Conservation (phyloP, 2,888 invertebrate genomes). For the Nomada fucata region DNA sequence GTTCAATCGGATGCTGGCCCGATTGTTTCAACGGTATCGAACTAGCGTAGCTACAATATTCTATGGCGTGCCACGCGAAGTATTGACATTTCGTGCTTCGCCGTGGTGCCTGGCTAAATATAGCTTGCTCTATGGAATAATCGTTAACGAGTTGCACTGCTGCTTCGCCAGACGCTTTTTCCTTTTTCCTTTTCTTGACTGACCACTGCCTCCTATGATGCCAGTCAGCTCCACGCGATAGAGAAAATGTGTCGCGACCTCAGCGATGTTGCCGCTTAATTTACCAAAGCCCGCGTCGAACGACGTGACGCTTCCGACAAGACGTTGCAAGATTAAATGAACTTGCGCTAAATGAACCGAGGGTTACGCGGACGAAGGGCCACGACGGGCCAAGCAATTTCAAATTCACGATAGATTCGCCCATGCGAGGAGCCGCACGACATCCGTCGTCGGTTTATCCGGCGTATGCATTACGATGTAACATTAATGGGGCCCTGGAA, state of each 20-base stretch:
- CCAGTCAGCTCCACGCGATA: not conserved
- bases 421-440: not conserved
- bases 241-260: not conserved
- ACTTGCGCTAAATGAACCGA: no score
- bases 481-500: slow-evolving; percentile 59
- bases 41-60: slow-evolving; percentile 2
- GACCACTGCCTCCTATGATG: slow-evolving; percentile 2
- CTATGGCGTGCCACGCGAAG: slow-evolving; percentile 22
- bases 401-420: slow-evolving; percentile 30
- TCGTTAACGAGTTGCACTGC: slow-evolving; percentile 35
- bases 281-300: not conserved
- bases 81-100: slow-evolving; percentile 51
- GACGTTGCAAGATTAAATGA: no score
- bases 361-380: not conserved
- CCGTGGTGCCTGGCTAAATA: slow-evolving; percentile 40
- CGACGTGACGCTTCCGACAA: no score
- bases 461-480: slow-evolving; percentile 36
- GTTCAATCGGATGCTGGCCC: not conserved
- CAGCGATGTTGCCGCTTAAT: not conserved
- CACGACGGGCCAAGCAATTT: not conserved
- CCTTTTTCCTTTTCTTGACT: slow-evolving; percentile 8
- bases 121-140: slow-evolving; percentile 42
- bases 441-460: slow-evolving; percentile 33
- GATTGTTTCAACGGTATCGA: not conserved
- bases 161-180: slow-evolving; percentile 15